A percentile compares a stretch with the other conserved stretches of the same genome.
phyloP scores from a whole-genome alignment of 2,113 vertebrate genomes.

The Chlamydotis undulata region DNA sequence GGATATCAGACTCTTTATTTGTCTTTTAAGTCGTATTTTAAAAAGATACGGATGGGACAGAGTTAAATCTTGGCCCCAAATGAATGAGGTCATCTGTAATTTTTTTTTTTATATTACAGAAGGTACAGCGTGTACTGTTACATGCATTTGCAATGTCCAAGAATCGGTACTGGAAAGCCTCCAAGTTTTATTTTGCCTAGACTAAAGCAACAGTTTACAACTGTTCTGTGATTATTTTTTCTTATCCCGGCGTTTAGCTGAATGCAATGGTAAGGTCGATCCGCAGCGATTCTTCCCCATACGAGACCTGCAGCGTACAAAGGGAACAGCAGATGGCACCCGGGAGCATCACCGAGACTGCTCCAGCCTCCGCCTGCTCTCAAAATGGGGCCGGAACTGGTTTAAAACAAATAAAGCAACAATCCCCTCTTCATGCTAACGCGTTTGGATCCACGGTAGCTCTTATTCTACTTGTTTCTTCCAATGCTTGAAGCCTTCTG shows the following conservation, averaged over 20 bases:
- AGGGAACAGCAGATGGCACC: conserved; percentile 43
- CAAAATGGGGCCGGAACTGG: neutral
- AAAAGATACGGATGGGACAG: neutral
- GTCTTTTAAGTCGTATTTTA: neutral
- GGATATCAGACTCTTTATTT: neutral
- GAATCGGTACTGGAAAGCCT: neutral
- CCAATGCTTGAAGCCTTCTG: neutral
- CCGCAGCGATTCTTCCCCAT: neutral
- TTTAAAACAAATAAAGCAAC: neutral
- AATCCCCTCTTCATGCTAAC: neutral
- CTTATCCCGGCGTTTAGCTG: neutral
- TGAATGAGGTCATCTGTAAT: neutral
- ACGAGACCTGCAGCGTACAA: neutral
- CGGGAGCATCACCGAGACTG: neutral
- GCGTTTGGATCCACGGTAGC: neutral
- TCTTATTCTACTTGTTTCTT: neutral
- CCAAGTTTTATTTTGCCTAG: neutral
- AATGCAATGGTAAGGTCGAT: rapidly evolving
- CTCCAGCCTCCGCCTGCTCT: neutral
- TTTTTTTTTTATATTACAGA: neutral
- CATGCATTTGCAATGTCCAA: neutral
- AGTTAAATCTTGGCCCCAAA: neutral
- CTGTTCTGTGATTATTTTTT: neutral
- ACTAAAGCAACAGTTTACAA: neutral
- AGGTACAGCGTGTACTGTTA: neutral